A percentile compares a stretch with the other conserved stretches of the same genome.
These are phyloP conservation scores for Speoplatyrhinus poulsoni DNA, from an alignment of 2,113 vertebrate species.

Conservation along the genomic window DNA sequence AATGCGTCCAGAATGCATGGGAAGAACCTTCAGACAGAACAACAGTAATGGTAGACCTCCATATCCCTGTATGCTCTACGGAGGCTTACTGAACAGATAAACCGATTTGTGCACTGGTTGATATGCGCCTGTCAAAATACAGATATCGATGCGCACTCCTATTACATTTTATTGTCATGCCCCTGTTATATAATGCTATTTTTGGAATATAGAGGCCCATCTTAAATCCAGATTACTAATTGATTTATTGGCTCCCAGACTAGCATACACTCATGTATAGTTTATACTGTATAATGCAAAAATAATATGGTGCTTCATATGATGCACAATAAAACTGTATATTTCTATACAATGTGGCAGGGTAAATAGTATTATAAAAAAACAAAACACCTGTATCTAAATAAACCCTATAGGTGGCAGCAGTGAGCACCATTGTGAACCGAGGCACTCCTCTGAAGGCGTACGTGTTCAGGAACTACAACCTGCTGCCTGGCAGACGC, in stretches of 20 bases:
- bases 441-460: constrained; percentile 89
- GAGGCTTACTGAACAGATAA: constrained; percentile 17
- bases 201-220: background rate
- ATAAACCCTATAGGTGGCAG: constrained; percentile 81
- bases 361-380: too few species aligned
- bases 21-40: background rate
- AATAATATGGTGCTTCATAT: too few species aligned
- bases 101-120: constrained; percentile 14
- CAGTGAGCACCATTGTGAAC: constrained; percentile 93
- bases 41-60: background rate
- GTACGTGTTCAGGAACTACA: constrained; percentile 96
- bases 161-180: background rate
- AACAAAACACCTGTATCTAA: too few species aligned
- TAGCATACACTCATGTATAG: background rate
- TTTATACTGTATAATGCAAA: too few species aligned
- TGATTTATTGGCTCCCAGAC: background rate
- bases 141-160: background rate
- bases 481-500: constrained; percentile 85
- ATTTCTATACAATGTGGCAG: too few species aligned
- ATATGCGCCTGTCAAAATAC: background rate
- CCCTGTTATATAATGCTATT: background rate
- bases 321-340: too few species aligned
- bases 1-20: constrained; percentile 7
- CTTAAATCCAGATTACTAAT: background rate
- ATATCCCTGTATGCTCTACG: constrained; percentile 18